Base-by-base conservation (phyloP, 53 echinoderm and acorn worm genomes). In the Zoroaster sp. region DNA sequence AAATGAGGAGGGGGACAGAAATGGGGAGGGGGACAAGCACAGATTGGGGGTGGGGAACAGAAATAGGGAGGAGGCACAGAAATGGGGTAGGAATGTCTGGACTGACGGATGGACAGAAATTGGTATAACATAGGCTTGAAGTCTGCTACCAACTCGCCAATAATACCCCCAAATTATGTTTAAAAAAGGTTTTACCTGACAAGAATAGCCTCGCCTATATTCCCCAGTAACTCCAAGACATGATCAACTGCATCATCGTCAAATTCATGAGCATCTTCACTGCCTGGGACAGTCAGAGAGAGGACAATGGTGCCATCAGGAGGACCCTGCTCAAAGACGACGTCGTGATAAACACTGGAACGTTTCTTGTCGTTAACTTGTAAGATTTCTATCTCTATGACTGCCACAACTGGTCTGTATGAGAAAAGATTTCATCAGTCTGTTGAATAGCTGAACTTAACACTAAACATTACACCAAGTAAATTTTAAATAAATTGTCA, bases 261-360 rank as follows among this genome's bases (percentile, higher is more conserved):
- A 92, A 97, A 97, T 31, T 96, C 96, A 59, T 71, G 75, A 28
- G 52, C 42, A 35, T 88, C 77, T 9, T 73, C 52, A 1, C 18
- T 15, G 20, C 45, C 32, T 5, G 43, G 81, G 42, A 28, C 42
- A 21, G 81, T 81, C 28, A 97, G 88, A 3, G 95, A 90, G 4
- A 97, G 74, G 46, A 95, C 83, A 28, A 97, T 75, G 15, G 93
- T 97, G 37, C 94, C 88, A 52, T 97, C 95, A 6, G 97, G 93
- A 0, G 97, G 97, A 1, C 97, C 97, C 68, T 96, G 97, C 90
- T 97, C 95, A 74, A 91, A 93, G 74, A 95, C 91, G 35, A 95
- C 92, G 37, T 97, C 97, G 1, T 95, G 93, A 75, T 94, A 97
- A 71, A 97, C 77, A 23, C 47, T 36, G 46, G 89, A 87, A 15